Percentiles rank a stretch among this genome's conserved stretches.
phyloP scores from a whole-genome alignment of 2,797 vertebrate species.

The Hapalemur alaotrensis region DNA sequence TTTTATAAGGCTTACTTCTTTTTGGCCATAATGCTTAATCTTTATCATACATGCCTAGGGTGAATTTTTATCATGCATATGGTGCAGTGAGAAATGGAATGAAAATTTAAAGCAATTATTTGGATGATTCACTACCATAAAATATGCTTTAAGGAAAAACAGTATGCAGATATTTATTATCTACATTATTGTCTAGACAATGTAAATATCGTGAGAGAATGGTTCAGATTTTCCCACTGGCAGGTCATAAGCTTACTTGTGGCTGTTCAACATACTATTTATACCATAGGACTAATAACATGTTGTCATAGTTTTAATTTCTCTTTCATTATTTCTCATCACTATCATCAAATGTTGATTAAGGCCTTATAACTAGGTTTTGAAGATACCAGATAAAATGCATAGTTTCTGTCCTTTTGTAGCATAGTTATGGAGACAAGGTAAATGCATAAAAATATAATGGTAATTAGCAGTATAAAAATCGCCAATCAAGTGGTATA shows the following conservation, averaged over 20 bases:
- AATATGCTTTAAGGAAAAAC: slow-evolving; percentile 1
- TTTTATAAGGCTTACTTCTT: neutral
- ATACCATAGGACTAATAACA: neutral
- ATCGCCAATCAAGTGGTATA: neutral
- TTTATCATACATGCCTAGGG: neutral
- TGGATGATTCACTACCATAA: neutral
- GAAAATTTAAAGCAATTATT: neutral
- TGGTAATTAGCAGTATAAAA: neutral
- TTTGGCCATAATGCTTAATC: neutral
- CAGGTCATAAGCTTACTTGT: neutral
- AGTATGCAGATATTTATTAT: neutral
- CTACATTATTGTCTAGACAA: neutral
- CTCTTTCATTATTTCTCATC: neutral
- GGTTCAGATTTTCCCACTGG: neutral
- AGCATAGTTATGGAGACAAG: neutral
- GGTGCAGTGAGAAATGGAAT: slow-evolving; percentile 3
- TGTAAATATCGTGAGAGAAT: neutral
- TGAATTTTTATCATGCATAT: neutral
- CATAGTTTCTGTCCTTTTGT: neutral
- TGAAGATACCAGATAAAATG: neutral
- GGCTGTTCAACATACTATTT: neutral
- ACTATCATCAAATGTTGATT: neutral
- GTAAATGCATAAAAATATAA: neutral
- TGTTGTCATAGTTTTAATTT: slow-evolving; percentile 16
- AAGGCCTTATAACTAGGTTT: neutral